Base-by-base conservation (phyloP, 1,140 invertebrate genomes). In the Adoxophyes honmai region DNA sequence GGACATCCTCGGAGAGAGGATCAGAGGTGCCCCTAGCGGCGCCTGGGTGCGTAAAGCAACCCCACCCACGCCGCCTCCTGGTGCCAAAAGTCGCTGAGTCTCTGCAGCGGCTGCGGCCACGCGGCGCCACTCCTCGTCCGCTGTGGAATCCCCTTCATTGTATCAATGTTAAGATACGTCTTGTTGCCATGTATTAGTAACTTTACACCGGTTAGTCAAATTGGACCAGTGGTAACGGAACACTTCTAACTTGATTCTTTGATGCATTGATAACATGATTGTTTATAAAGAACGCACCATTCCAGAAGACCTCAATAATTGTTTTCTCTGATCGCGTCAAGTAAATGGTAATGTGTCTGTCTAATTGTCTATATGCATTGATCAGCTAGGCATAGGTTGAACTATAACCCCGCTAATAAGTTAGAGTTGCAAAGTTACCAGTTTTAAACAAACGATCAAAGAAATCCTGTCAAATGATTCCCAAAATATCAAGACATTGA, bases 21-120 rank as follows among this genome's bases (percentile, higher is more conserved):
- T 97, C 70, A 98, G 88, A 7, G 96, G 96, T 4, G 96, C 96
- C 10, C 95, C 96, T 53, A 95, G 78, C 9, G 94, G 94, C 13
- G 94, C 91, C 42, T 91, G 92, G 1, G 93, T 92, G 66, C 94
- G 90, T 82, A 96, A 86, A 48, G 93, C 91, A 42, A 92, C 90
- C 57, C 91, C 70, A 33, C 92, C 78, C 93, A 82, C 37, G 78
- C 73, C 88, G 0, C 77, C 79, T 5, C 83, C 89, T 7, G 93
- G 93, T 34, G 93, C 92, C 52, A 96, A 83, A 15, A 96, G 91
- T 37, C 95, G 92, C 73, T 94, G 93, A 6, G 93, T 93, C 70
- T 96, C 95, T 1, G 93, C 94, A 0, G 93, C 93, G 1, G 91
- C 90, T 1, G 93, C 92, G 6, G 92, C 92, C 13, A 94, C 93